Base-by-base conservation (phyloP, 2,888 invertebrate genomes). In the Dioctria rufipes region DNA sequence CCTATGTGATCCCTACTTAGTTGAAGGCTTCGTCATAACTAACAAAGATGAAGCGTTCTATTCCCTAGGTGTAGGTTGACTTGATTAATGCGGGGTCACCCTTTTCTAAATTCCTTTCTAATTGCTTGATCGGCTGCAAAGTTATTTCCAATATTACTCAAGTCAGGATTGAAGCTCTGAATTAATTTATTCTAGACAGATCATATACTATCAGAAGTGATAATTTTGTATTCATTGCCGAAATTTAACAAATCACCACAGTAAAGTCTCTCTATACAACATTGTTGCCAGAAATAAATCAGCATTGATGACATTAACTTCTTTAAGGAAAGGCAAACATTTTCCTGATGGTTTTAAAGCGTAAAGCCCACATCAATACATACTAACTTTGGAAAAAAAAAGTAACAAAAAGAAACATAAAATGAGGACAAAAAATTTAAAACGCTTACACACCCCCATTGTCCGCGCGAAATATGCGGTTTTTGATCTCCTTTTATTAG, bases 391-490 rank as follows among this genome's bases (percentile, higher is more conserved):
- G 37, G 25, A 43, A 54, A 39, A 25, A 25, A 25, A 42, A 42
- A 77, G 39, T 42, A 43, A 61, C 13, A 51, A 77, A 77, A 61
- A 63, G 61, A 61, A 63, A 37, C 39, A 9, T 9, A 40, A 73
- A 63, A 46, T 54, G 39, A 46, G 49, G 9, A 40, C 42, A 77
- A 63, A 61, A 77, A 39, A 77, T n/a, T 46, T 63, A 77, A 77
- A 77, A 49, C 77, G 46, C 77, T 80, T 80, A 80, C 78, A 82
- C 82, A 80, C 82, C 82, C 80, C 82, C 82, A 82, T 82, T 82
- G 80, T 82, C 65, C 54, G 66, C 71, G 54, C 61, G 65, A 78
- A 78, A 75, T 78, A 80, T 82, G 60, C 80, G 78, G 78, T 82
- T 61, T 78, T 82, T 78, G 78, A 78, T 80, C 81, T 80, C 69